Percentiles rank a stretch among this genome's conserved stretches.
These are phyloP conservation scores for Takifugu ocellatus DNA, from an alignment of 2,797 vertebrate genomes.

Conservation along the genomic window DNA sequence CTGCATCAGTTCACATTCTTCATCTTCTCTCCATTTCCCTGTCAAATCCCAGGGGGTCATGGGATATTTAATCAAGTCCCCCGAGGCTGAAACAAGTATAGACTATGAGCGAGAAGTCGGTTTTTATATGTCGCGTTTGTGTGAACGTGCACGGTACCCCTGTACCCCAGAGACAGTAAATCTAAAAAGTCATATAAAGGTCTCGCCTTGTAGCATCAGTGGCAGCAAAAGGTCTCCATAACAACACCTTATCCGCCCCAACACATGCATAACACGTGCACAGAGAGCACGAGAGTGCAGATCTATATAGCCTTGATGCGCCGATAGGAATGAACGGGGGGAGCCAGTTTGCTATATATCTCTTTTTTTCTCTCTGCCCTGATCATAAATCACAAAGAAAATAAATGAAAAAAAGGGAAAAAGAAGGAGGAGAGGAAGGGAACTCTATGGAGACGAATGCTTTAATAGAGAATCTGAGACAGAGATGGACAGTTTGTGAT, in stretches of 20 bases:
- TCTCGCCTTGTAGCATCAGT: constrained; percentile 53
- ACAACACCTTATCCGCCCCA: constrained; percentile 41
- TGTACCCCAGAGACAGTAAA: constrained; percentile 49
- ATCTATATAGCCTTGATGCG: constrained; percentile 33
- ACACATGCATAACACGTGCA: constrained; percentile 8
- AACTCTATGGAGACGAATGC: constrained; percentile 25
- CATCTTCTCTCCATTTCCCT: constrained; percentile 14
- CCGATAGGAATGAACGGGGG: constrained; percentile 39
- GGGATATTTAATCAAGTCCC: constrained; percentile 62
- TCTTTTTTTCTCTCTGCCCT: constrained; percentile 38
- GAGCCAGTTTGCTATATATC: constrained; percentile 30
- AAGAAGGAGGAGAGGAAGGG: constrained; percentile 3
- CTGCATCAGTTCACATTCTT: constrained; percentile 13
- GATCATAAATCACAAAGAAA: constrained; percentile 49
- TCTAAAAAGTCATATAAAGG: constrained; percentile 62
- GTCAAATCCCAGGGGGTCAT: constrained; percentile 30
- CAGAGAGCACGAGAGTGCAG: constrained; percentile 3
- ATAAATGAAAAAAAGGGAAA: constrained; percentile 1
- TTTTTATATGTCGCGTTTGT: constrained; percentile 40
- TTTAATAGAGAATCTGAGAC: constrained; percentile 29
- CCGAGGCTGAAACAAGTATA: constrained; percentile 47
- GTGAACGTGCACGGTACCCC: constrained; percentile 5
- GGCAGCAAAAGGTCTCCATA: constrained; percentile 60
- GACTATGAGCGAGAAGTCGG: constrained; percentile 37
- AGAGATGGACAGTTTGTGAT: constrained; percentile 1